Conservation (phyloP, 2,113 vertebrate species). For the Burhinus oedicnemus region DNA sequence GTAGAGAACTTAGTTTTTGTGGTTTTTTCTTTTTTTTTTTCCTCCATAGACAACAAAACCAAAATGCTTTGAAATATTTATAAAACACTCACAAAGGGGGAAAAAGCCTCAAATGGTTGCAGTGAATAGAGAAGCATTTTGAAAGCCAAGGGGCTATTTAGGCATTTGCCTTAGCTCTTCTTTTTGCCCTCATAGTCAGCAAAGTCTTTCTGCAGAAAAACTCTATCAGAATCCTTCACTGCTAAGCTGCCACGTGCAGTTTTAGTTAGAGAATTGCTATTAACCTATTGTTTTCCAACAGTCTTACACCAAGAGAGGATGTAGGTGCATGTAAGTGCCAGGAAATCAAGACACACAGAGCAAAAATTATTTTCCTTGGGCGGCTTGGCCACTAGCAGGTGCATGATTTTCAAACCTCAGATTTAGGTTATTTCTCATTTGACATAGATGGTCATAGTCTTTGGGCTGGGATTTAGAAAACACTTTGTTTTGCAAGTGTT, state of each 20-base stretch:
- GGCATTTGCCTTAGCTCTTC: not conserved
- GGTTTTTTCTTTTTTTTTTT: rapidly evolving
- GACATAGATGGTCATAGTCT: not conserved
- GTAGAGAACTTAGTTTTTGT: not conserved
- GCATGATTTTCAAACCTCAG: not conserved
- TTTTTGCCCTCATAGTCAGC: not conserved
- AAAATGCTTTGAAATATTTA: not conserved
- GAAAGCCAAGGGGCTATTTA: not conserved
- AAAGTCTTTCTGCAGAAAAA: not conserved
- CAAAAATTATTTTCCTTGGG: not conserved
- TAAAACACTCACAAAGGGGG: not conserved
- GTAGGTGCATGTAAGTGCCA: not conserved
- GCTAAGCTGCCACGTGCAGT: not conserved
- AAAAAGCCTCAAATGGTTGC: not conserved
- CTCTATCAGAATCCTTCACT: not conserved
- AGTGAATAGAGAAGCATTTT: not conserved
- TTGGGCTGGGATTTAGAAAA: not conserved
- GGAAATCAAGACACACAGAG: not conserved
- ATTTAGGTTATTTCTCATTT: not conserved
- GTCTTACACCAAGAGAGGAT: not conserved
- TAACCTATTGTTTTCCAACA: not conserved
- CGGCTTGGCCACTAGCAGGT: not conserved
- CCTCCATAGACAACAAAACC: not conserved
- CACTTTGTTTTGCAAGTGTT: not conserved
- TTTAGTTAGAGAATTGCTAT: not conserved